Evolutionary conservation across 2,888 invertebrate species (phyloP).

Genomic region (Baronia brevicornis): DNA sequence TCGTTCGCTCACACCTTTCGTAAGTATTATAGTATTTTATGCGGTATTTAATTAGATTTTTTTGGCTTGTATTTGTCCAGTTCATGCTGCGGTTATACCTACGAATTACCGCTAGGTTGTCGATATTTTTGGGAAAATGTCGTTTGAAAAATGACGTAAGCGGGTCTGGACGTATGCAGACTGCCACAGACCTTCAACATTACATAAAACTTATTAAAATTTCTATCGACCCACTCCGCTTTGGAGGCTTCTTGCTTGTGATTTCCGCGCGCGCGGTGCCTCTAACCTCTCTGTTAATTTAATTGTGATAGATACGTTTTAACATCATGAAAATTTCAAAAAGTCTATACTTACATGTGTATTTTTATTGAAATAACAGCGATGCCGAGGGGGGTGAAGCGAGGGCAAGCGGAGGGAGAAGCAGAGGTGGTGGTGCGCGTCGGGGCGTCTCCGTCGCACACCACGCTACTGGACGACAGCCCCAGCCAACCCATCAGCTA

Average conservation of each 20-base stretch:
- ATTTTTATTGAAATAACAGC: constrained; percentile 41
- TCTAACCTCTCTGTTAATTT: constrained; percentile 72
- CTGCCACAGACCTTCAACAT: constrained; percentile 34
- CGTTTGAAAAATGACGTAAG: constrained; percentile 66
- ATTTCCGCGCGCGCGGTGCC: constrained; percentile 72
- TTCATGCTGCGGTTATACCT: constrained; percentile 45
- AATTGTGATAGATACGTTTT: constrained; percentile 54
- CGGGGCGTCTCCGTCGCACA: constrained; percentile 73
- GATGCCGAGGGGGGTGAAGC: constrained; percentile 78
- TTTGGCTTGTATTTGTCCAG: constrained; percentile 33
- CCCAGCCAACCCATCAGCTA: constrained; percentile 78
- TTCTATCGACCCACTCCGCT: constrained; percentile 65
- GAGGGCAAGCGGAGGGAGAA: constrained; percentile 73
- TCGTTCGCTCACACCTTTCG: constrained; percentile 73
- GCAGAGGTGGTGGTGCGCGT: constrained; percentile 67
- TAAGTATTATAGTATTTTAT: constrained; percentile 52
- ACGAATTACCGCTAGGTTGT: constrained; percentile 56
- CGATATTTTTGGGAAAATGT: constrained; percentile 61
- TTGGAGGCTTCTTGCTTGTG: constrained; percentile 59
- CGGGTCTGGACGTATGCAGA: constrained; percentile 48
- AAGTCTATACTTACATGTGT: constrained; percentile 20
- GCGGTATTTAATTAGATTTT: constrained; percentile 38
- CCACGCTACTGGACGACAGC: constrained; percentile 67
- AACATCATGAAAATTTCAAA: constrained; percentile 25
- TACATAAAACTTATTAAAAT: constrained; percentile 38